These are phyloP conservation scores for Aramus guarauna DNA, from an alignment of 2,113 vertebrate species.

Conservation along the genomic window DNA sequence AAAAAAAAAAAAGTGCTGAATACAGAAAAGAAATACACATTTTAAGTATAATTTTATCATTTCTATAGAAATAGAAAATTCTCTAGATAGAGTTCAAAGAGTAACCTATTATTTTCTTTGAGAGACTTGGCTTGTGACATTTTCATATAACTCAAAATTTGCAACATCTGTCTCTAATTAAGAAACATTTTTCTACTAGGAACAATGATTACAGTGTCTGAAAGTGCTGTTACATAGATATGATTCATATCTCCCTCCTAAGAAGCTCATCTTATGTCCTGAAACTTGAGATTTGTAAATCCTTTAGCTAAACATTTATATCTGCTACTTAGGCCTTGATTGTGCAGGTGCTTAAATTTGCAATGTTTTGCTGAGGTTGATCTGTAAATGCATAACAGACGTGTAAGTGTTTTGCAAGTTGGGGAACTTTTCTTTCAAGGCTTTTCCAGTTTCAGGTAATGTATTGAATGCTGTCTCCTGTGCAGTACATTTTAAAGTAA, in stretches of 20 bases:
- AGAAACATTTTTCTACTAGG: slow-evolving; percentile 4
- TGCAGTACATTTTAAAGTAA: not conserved
- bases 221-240: slow-evolving; percentile 25
- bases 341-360: slow-evolving; percentile 51
- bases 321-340: not conserved
- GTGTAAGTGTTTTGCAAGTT: not conserved
- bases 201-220: slow-evolving; percentile 34
- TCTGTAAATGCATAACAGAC: slow-evolving; percentile 20
- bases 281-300: slow-evolving; percentile 37
- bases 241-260: slow-evolving; percentile 31
- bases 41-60: not conserved
- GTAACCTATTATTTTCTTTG: slow-evolving; percentile 15
- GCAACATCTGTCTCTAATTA: slow-evolving; percentile 56
- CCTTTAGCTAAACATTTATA: slow-evolving; percentile 55
- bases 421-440: slow-evolving; percentile 12
- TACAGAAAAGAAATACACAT: not conserved
- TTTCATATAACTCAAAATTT: slow-evolving; percentile 6
- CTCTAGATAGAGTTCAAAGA: not conserved
- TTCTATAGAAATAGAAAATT: not conserved
- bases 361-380: slow-evolving; percentile 9
- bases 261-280: slow-evolving; percentile 5
- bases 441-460: slow-evolving; percentile 10
- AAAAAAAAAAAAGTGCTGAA: not conserved
- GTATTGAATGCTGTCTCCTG: not conserved
- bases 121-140: not conserved